phyloP scores from a whole-genome alignment of 2,113 vertebrate genomes.

The Mohoua ochrocephala region DNA sequence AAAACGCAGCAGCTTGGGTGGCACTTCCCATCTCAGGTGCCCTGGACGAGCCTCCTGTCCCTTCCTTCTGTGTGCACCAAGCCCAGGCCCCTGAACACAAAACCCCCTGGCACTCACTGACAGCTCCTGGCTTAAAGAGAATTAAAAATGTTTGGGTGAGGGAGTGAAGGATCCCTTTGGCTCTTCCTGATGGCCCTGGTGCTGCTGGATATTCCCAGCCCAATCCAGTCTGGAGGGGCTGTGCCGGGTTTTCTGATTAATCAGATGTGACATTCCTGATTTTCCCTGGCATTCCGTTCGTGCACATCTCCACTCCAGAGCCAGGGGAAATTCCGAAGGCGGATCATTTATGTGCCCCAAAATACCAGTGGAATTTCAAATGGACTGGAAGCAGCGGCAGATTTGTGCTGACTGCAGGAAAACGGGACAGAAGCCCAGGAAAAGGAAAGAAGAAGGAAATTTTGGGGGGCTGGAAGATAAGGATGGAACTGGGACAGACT shows the following conservation, averaged over 20 bases:
- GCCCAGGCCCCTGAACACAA: not conserved
- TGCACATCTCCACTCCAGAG: not conserved
- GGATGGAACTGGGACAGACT: not conserved
- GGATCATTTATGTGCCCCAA: not conserved
- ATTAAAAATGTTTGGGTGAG: not conserved
- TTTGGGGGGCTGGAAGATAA: not conserved
- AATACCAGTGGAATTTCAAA: not conserved
- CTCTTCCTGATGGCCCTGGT: not conserved
- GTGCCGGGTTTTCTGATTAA: not conserved
- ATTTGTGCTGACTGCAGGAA: not conserved
- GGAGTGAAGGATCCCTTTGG: not conserved
- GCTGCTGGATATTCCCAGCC: not conserved
- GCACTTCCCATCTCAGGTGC: not conserved
- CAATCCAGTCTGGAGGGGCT: not conserved
- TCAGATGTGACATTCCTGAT: not conserved
- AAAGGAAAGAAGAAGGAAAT: not conserved
- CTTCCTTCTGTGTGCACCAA: accelerated
- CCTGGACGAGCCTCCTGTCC: not conserved
- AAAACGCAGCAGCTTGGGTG: not conserved
- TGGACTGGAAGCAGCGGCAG: not conserved
- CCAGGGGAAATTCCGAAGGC: not conserved
- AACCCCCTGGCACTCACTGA: not conserved
- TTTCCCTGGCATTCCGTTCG: not conserved
- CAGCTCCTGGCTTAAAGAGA: not conserved
- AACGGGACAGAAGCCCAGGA: not conserved